Conservation (phyloP, 2,797 vertebrate genomes). For the Tangara arthus region DNA sequence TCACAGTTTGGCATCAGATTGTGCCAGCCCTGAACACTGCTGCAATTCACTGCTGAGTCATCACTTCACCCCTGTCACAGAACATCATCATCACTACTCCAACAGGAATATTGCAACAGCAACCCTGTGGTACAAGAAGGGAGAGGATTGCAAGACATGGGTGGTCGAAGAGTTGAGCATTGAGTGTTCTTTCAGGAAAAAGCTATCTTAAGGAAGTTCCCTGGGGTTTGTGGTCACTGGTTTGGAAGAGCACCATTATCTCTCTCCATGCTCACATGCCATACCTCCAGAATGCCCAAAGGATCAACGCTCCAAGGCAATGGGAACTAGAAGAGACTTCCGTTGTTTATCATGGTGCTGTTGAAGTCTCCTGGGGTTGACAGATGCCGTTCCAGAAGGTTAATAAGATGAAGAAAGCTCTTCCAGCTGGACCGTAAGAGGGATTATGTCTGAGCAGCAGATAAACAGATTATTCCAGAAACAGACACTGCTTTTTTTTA, state of each 20-base stretch:
- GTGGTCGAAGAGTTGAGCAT: background rate
- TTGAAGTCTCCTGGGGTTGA: constrained; percentile 63
- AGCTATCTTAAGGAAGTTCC: background rate
- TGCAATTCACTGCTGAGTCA: constrained; percentile 36
- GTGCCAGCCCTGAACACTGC: constrained; percentile 6
- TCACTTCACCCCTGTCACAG: background rate
- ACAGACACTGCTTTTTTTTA: constrained; percentile 76
- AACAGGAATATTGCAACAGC: background rate
- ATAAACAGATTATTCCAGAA: constrained; percentile 93
- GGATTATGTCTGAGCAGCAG: constrained; percentile 92
- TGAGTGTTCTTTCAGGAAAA: background rate
- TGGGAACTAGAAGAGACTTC: constrained; percentile 26
- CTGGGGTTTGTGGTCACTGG: background rate
- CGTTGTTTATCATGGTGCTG: constrained; percentile 49
- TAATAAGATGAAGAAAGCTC: constrained; percentile 88
- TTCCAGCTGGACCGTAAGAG: constrained; percentile 82
- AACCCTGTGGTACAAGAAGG: background rate
- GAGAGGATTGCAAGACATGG: background rate
- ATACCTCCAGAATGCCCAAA: background rate
- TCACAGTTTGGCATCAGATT: background rate
- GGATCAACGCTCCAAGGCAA: background rate
- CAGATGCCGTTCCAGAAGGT: constrained; percentile 87
- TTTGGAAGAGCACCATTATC: background rate
- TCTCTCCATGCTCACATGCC: background rate
- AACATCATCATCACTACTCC: background rate